phyloP scores from a whole-genome alignment of 2,113 vertebrate genomes.

The western clawed frog (Xenopus tropicalis) region UCB_Xtro_10.0 CM004443.2:6685501-6686000 shows the following conservation, averaged over 20 bases:
- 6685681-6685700: neutral
- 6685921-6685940: neutral
- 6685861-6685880: neutral
- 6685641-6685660: too few relatives aligned
- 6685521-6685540: too few relatives aligned
- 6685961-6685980: neutral
- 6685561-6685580: too few relatives aligned
- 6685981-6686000: neutral
- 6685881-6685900: neutral
- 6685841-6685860: neutral
- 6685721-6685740: neutral
- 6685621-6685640: too few relatives aligned
- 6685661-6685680: neutral
- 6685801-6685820: neutral
- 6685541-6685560: too few relatives aligned
- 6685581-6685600: too few relatives aligned
- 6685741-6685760: too few relatives aligned
- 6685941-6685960: neutral
- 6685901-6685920: slow-evolving; percentile 19
- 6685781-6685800: slow-evolving; percentile 10
- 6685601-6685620: too few relatives aligned
- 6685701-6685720: neutral
- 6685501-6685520: too few relatives aligned
- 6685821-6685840: slow-evolving; percentile 4
- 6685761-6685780: neutral